Base-by-base conservation (phyloP, 1,140 invertebrate genomes). In the Xylocopa sonorina region DNA sequence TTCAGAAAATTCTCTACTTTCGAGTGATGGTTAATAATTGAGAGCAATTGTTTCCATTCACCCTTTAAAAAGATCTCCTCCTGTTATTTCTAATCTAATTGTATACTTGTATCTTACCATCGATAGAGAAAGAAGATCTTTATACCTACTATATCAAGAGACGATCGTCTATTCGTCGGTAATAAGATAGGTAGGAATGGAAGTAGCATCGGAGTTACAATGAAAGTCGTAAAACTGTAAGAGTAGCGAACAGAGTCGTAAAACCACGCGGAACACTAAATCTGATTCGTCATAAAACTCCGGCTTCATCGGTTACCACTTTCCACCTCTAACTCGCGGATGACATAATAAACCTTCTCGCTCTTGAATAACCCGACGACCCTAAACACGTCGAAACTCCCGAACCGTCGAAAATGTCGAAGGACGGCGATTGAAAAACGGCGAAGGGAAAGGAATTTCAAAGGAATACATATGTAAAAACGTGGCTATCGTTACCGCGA, bases 241-340 rank as follows among this genome's bases (percentile, higher is more conserved):
- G 5, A 27, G 4, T 5, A 48, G 6, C 21, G 5, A n/a, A 38
- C 50, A 64, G 18, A 16, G 12, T 57, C 72, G 50, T 74, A 74
- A 74, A 74, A 41, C 27, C 41, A 43, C 27, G 46, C 9, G 27
- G 21, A 24, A 16, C 53, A 27, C 0, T 46, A 41, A 68, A 48
- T 68, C 2, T 66, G n/a, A 34, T 46, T 46, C 32, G n/a, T 24
- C 74, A 18, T 77, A 69, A 69, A 77, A 77, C 5, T 27, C 12
- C 16, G 16, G n/a, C 38, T 71, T 58, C 60, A 2, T 57, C 14
- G n/a, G 10, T 34, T 0, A 5, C 24, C 3, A 14, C 24, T 34
- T 62, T 66, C 16, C n/a, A 64, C 58, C 16, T 51, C 60, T 24
- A 43, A 32, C 58, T 48, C n/a, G 32, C 46, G 24, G 10, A 55